A percentile compares a stretch with the other conserved stretches of the same genome.
Conservation (phyloP, 2,888 invertebrate species). For the Pollenia angustigena region DNA sequence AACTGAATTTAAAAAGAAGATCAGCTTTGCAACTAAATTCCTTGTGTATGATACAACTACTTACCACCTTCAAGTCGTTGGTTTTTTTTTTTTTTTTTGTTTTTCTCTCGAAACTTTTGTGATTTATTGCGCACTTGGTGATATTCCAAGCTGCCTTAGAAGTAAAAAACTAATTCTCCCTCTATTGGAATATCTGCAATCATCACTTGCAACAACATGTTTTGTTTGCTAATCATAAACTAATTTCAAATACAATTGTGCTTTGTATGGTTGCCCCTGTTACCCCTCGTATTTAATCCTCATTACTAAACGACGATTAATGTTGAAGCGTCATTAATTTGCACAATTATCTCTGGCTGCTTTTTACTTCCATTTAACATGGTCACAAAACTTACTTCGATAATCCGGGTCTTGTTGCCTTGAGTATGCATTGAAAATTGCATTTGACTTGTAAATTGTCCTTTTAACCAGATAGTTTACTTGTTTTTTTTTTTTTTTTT, state of each 20-base stretch:
- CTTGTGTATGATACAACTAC: slow-evolving; percentile 51
- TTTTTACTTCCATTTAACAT: slow-evolving; percentile 1
- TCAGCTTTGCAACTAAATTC: slow-evolving; percentile 60
- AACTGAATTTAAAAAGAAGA: slow-evolving; percentile 69
- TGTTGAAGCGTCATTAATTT: slow-evolving; percentile 71
- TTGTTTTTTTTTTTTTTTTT: slow-evolving; percentile 6
- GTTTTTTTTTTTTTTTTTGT: not conserved
- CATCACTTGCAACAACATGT: slow-evolving; percentile 53
- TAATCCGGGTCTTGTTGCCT: slow-evolving; percentile 9
- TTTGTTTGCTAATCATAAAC: slow-evolving; percentile 73
- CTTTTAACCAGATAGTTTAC: slow-evolving; percentile 57
- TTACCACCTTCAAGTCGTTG: slow-evolving; percentile 49
- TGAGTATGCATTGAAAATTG: slow-evolving; percentile 42
- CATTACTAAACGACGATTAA: slow-evolving; percentile 60
- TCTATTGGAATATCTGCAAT: slow-evolving; percentile 9
- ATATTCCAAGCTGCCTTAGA: slow-evolving; percentile 13
- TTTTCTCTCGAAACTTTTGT: slow-evolving; percentile 10
- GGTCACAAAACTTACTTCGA: slow-evolving; percentile 3
- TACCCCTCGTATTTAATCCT: slow-evolving; percentile 9
- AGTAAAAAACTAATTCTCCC: not conserved
- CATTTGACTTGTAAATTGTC: slow-evolving; percentile 63
- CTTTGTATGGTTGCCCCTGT: slow-evolving; percentile 3
- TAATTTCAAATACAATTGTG: slow-evolving; percentile 66
- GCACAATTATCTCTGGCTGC: slow-evolving; percentile 43
- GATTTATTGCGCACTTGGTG: slow-evolving; percentile 48